A percentile compares a stretch with the other conserved stretches of the same genome.
These are phyloP conservation scores for Lepidostoma basale DNA, from an alignment of 1,140 invertebrate species.

Conservation along the genomic window DNA sequence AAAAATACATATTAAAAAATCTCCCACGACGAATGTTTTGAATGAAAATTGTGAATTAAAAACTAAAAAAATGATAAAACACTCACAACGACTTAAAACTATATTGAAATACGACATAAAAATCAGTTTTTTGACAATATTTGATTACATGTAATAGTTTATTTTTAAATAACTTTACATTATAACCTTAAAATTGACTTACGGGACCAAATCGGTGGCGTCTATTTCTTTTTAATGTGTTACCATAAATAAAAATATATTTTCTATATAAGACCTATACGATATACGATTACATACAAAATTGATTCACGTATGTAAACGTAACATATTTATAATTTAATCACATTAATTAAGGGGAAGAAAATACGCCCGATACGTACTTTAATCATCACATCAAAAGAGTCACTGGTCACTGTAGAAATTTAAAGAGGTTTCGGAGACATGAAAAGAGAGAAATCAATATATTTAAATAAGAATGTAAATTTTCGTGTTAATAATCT, in stretches of 20 bases:
- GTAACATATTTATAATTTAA: too few species aligned
- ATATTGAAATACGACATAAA: not conserved
- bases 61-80: not conserved
- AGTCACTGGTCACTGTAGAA: too few species aligned
- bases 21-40: slow-evolving; percentile 25
- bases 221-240: slow-evolving; percentile 14
- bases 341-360: too few species aligned
- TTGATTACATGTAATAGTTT: not conserved
- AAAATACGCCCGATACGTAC: too few species aligned
- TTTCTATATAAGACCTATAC: too few species aligned
- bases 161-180: slow-evolving; percentile 18
- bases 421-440: too few species aligned
- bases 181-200: slow-evolving; percentile 14
- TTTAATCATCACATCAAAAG: too few species aligned
- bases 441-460: too few species aligned
- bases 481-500: too few species aligned
- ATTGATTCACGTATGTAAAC: too few species aligned
- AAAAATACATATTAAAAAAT: slow-evolving; percentile 26
- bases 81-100: not conserved
- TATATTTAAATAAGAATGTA: too few species aligned
- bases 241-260: not conserved
- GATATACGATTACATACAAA: too few species aligned
- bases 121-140: not conserved
- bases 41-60: slow-evolving; percentile 34
- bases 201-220: slow-evolving; percentile 17